A percentile compares a stretch with the other conserved stretches of the same genome.
These are phyloP conservation scores for Agelaius phoeniceus DNA, from an alignment of 2,113 vertebrate species.

Conservation along the genomic window DNA sequence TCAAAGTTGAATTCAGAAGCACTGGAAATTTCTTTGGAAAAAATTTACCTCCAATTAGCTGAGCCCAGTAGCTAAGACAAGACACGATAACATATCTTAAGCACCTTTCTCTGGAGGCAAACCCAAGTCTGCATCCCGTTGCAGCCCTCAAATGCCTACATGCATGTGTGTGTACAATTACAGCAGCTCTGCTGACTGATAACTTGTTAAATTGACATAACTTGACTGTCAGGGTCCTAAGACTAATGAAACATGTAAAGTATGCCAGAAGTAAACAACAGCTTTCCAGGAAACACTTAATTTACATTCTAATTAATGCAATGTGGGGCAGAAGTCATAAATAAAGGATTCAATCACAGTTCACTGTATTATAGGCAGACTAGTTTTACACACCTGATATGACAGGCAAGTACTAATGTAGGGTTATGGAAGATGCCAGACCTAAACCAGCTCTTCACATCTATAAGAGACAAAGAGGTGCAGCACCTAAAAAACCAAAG, in stretches of 20 bases:
- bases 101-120: not conserved
- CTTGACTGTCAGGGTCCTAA: slow-evolving; percentile 33
- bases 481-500: not conserved
- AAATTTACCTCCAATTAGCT: not conserved
- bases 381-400: slow-evolving; percentile 32
- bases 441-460: not conserved
- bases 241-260: slow-evolving; percentile 61
- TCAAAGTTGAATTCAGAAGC: not conserved
- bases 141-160: not conserved
- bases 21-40: not conserved
- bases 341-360: slow-evolving; percentile 56
- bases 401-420: not conserved
- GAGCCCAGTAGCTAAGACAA: not conserved
- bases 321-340: slow-evolving; percentile 50
- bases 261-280: slow-evolving; percentile 48
- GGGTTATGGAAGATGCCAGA: slow-evolving; percentile 12
- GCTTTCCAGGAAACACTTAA: slow-evolving; percentile 60
- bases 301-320: slow-evolving; percentile 65
- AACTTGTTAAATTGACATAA: slow-evolving; percentile 50
- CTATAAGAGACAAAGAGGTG: not conserved
- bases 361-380: slow-evolving; percentile 11
- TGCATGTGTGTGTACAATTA: not conserved
- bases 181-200: not conserved
- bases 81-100: not conserved
- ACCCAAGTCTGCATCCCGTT: not conserved